Evolutionary conservation across 2,113 vertebrate genomes (phyloP), one percentile per base, ranked within the genome.

Genomic region (Prochilodus magdalenae): DNA sequence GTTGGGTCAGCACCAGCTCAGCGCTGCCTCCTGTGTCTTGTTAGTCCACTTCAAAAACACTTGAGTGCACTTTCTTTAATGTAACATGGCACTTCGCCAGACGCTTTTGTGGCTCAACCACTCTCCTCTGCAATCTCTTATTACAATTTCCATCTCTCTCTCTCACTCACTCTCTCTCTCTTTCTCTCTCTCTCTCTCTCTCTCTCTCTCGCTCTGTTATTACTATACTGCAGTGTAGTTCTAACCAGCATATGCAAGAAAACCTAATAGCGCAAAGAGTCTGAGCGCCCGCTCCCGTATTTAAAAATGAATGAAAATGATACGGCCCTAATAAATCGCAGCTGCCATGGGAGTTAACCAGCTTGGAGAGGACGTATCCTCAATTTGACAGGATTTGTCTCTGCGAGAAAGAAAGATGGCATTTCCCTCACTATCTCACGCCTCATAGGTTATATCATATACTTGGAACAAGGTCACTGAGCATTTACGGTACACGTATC

Each of bases 61-160:
- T 87, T 71, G 78, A 91, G 88, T 87, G 87, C 89, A 90, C 90
- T 91, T 91, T 91, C 85, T 90, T 87, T 92, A 92, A 91, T 92
- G 87, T 89, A 86, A 22, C 27, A 57, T 80, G 79, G 83, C 89
- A 85, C 62, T 30, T 18, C 40, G 87, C 91, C 91, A 90, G 82
- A 47, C 77, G 67, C n/a, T 69, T 79, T 75, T 84, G 49, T 29
- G 44, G 30, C 70, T 49, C 59, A 47, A 55, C 75, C 67, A 77
- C 18, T 30, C 73, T 49, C 60, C 66, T 53, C 18, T 72, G 55
- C 4, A 12, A 67, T 82, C 84, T 40, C 70, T 81, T 86, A 80
- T 86, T 78, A 78, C 22, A 71, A 49, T 49, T 18, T 27, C 30
- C n/a, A 65, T 60, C 51, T 60, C 24, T 69, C 30, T 47, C 24